Evolutionary conservation across 2,797 vertebrate genomes (phyloP).

Genomic region (Dromococcyx pavoninus): DNA sequence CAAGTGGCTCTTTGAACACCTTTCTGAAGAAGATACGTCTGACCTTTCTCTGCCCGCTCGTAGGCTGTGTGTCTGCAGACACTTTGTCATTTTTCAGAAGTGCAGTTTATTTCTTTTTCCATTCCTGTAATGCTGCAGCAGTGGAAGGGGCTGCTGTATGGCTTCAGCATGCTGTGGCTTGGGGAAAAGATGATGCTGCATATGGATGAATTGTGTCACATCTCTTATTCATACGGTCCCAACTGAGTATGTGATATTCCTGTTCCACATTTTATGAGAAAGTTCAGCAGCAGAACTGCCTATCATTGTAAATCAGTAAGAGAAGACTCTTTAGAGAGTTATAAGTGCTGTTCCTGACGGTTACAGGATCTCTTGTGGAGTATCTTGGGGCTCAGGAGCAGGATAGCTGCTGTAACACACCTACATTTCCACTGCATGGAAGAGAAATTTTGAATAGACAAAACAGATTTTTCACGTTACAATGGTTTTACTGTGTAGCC

Average conservation of each 20-base stretch:
- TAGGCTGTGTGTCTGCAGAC: background rate
- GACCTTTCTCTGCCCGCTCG: background rate
- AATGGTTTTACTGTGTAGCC: constrained; percentile 35
- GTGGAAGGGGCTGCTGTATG: background rate
- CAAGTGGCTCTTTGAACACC: background rate
- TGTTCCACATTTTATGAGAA: constrained; percentile 2
- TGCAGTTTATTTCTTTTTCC: background rate
- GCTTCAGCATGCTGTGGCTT: background rate
- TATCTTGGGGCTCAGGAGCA: background rate
- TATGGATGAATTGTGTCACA: constrained; percentile 29
- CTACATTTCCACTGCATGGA: constrained; percentile 9
- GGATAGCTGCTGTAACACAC: background rate
- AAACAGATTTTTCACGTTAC: constrained; percentile 35
- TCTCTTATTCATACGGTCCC: constrained; percentile 33
- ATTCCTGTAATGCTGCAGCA: background rate
- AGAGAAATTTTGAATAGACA: constrained; percentile 37
- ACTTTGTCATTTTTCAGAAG: background rate
- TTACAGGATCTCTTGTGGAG: background rate
- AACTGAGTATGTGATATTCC: constrained; percentile 4
- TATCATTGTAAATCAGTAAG: constrained; percentile 33
- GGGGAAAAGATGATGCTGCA: background rate
- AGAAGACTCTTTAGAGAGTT: background rate
- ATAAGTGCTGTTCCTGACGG: background rate
- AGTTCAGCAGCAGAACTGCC: constrained; percentile 34
- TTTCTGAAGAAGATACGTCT: background rate